Evolutionary conservation across 2,888 invertebrate genomes (phyloP).

Genomic region (Serrognathus titanus): DNA sequence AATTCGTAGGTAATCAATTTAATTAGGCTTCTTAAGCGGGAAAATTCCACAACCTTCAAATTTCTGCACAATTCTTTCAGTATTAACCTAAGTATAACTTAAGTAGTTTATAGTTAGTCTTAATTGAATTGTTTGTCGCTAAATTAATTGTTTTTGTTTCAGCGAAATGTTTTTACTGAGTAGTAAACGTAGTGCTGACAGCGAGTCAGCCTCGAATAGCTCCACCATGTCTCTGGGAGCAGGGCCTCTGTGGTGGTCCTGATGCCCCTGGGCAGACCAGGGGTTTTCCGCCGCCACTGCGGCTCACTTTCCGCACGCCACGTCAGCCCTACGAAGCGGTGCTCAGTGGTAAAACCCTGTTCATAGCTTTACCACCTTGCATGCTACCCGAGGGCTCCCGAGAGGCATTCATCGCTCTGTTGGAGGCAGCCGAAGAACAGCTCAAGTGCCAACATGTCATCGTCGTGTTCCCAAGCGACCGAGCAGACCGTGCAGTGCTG

Average conservation of each 20-base stretch:
- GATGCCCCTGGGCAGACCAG: slow-evolving; percentile 92
- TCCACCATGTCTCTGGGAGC: slow-evolving; percentile 90
- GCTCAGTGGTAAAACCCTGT: slow-evolving; percentile 70
- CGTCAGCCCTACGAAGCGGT: slow-evolving; percentile 48
- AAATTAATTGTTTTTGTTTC: slow-evolving; percentile 21
- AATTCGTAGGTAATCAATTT: no score
- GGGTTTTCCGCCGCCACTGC: slow-evolving; percentile 43
- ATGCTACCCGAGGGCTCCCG: slow-evolving; percentile 89
- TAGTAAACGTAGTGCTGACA: slow-evolving; percentile 65
- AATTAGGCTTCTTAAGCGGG: no score
- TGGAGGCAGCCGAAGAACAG: slow-evolving; percentile 94
- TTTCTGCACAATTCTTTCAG: no score
- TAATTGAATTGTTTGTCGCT: no score
- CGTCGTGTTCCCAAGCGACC: slow-evolving; percentile 57
- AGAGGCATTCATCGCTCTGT: slow-evolving; percentile 88
- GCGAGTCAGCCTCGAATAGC: slow-evolving; percentile 69
- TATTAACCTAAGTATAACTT: no score
- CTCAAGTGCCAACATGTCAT: slow-evolving; percentile 78
- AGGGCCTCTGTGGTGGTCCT: slow-evolving; percentile 99
- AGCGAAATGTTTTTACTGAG: slow-evolving; percentile 42
- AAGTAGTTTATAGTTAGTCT: no score
- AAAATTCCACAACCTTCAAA: no score
- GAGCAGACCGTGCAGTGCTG: slow-evolving; percentile 79
- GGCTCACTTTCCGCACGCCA: slow-evolving; percentile 49
- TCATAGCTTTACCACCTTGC: slow-evolving; percentile 83